Percentiles rank a stretch among this genome's conserved stretches.
Conservation (phyloP, 2,888 invertebrate genomes). For the Oligia latruncula region DNA sequence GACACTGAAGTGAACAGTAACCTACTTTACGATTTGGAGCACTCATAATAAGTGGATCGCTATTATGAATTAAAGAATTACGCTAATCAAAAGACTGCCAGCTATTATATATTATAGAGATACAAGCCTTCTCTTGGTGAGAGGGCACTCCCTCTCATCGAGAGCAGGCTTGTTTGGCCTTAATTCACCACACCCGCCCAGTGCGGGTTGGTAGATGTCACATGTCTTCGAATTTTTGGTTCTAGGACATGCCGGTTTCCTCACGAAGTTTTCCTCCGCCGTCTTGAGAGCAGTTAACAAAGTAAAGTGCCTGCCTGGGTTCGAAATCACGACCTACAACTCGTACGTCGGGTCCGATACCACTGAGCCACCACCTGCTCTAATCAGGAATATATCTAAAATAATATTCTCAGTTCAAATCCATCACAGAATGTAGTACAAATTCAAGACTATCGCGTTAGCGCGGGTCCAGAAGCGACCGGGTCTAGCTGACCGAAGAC, state of each 20-base stretch:
- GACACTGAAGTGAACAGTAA: constrained; percentile 9
- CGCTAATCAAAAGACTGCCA: background rate
- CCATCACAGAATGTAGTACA: background rate
- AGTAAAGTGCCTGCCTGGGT: background rate
- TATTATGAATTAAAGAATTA: background rate
- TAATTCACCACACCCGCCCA: no score
- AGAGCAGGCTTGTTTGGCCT: no score
- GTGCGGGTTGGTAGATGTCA: no score
- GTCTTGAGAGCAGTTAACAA: background rate
- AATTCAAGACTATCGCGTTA: background rate
- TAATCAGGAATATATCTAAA: background rate
- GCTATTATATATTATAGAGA: no score
- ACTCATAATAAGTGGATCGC: background rate
- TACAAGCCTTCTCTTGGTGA: no score
- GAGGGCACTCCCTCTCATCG: no score
- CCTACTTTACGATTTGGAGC: constrained; percentile 24
- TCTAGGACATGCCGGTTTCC: background rate
- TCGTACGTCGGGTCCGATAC: background rate
- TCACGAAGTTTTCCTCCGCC: no score
- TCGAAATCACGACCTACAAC: background rate
- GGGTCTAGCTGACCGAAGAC: no score
- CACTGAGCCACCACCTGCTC: background rate
- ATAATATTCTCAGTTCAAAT: background rate
- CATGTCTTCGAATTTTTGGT: background rate
- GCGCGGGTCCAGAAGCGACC: no score